These are phyloP conservation scores for Amia ocellicauda DNA, from an alignment of 2,113 vertebrate species.

Conservation along the genomic window DNA sequence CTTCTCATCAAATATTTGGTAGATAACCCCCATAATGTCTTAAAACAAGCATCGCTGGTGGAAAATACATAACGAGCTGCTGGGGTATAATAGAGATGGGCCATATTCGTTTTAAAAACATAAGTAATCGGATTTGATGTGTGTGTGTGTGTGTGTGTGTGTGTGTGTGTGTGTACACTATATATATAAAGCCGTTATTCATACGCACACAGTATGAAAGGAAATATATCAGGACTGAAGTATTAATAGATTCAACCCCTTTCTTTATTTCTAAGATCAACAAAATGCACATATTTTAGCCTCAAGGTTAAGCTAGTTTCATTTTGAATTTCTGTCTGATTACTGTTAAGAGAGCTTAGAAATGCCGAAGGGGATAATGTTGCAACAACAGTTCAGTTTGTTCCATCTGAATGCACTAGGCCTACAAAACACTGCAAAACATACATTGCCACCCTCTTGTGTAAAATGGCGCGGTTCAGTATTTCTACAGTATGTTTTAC, in stretches of 20 bases:
- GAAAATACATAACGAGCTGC: neutral
- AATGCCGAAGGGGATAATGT: neutral
- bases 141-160: too few relatives aligned
- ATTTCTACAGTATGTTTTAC: too few relatives aligned
- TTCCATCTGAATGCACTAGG: conserved; percentile 8
- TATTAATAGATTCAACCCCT: neutral
- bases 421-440: neutral
- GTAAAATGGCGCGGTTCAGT: too few relatives aligned
- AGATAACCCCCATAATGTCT: neutral
- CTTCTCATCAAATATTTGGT: conserved; percentile 5
- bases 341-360: conserved; percentile 3
- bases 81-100: neutral
- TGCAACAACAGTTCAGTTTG: neutral
- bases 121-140: too few relatives aligned
- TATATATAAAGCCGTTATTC: too few relatives aligned
- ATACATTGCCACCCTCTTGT: too few relatives aligned
- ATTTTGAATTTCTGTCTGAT: conserved; percentile 13
- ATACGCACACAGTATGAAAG: too few relatives aligned
- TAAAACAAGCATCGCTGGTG: neutral
- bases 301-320: neutral
- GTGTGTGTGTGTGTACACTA: too few relatives aligned
- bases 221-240: neutral
- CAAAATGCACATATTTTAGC: neutral
- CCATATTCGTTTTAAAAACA: too few relatives aligned
- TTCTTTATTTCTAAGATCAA: neutral